Conservation (phyloP, 2,888 invertebrate species). For the Ormyrus thymus region DNA sequence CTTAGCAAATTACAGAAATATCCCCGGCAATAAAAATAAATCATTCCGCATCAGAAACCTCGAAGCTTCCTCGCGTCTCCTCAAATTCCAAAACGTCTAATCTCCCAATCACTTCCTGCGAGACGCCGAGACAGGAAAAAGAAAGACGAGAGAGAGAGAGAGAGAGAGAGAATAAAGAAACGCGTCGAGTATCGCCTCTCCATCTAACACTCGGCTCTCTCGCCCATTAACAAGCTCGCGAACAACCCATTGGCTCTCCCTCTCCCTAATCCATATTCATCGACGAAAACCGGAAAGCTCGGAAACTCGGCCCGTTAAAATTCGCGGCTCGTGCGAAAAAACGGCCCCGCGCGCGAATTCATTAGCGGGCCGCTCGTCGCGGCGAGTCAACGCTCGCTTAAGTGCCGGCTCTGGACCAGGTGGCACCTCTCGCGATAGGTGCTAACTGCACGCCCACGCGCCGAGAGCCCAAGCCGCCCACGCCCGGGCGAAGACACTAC, state of each 20-base stretch:
- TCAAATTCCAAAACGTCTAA: neutral
- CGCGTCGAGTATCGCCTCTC: neutral
- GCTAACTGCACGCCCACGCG: conserved; percentile 57
- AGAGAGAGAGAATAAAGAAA: too few species aligned
- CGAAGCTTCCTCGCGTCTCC: neutral
- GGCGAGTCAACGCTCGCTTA: conserved; percentile 64
- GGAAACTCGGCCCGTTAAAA: neutral
- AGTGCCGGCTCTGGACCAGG: conserved; percentile 60
- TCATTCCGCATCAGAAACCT: too few species aligned
- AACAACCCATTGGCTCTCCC: conserved; percentile 9
- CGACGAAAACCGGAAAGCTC: conserved; percentile 26
- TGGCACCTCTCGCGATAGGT: conserved; percentile 56
- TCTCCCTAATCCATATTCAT: conserved; percentile 33
- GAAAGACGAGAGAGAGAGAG: too few species aligned
- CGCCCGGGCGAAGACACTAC: conserved; percentile 34
- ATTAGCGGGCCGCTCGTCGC: neutral
- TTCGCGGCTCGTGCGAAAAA: conserved; percentile 11
- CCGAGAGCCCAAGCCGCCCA: conserved; percentile 54
- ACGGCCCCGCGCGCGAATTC: neutral
- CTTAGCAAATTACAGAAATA: too few species aligned
- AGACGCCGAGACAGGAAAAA: neutral
- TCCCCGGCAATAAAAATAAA: too few species aligned
- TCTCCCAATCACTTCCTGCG: neutral
- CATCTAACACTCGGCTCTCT: neutral
- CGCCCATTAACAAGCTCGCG: conserved; percentile 36